Conservation (phyloP, 2,888 invertebrate species). For the Rutpela maculata region DNA sequence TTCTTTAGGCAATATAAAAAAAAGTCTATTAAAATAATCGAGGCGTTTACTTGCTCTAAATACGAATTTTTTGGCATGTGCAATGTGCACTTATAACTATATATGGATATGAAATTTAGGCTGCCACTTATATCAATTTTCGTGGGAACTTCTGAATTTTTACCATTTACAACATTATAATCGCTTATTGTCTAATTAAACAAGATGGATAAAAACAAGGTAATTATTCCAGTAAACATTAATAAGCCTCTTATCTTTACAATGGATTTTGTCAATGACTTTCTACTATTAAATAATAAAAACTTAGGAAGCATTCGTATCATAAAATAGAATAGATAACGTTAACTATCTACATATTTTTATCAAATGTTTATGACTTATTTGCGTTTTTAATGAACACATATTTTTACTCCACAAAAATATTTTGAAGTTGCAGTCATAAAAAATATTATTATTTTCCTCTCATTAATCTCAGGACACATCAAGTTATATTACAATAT, state of each 20-base stretch:
- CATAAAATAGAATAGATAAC: not conserved
- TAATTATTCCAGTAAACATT: slow-evolving; percentile 21
- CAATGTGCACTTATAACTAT: too few relatives aligned
- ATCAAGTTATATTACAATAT: too few relatives aligned
- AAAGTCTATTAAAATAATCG: too few relatives aligned
- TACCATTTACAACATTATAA: not conserved
- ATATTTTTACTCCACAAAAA: not conserved
- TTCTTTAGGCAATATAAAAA: too few relatives aligned
- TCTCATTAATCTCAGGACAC: not conserved
- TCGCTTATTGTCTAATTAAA: slow-evolving; percentile 17
- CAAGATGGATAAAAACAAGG: not conserved
- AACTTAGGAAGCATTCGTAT: not conserved
- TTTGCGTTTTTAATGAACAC: not conserved
- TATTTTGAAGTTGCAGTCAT: too few relatives aligned
- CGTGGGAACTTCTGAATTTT: slow-evolving; percentile 10
- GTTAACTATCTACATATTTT: not conserved
- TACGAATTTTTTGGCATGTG: too few relatives aligned
- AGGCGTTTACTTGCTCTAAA: too few relatives aligned
- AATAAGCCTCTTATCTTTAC: slow-evolving; percentile 14
- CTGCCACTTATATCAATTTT: not conserved
- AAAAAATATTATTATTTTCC: not conserved
- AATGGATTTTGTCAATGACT: slow-evolving; percentile 5
- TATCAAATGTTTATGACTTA: not conserved
- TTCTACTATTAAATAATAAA: slow-evolving; percentile 15
- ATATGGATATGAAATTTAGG: too few relatives aligned